These are phyloP conservation scores for Pyrgilauda ruficollis DNA, from an alignment of 2,113 vertebrate species.

Conservation along the genomic window DNA sequence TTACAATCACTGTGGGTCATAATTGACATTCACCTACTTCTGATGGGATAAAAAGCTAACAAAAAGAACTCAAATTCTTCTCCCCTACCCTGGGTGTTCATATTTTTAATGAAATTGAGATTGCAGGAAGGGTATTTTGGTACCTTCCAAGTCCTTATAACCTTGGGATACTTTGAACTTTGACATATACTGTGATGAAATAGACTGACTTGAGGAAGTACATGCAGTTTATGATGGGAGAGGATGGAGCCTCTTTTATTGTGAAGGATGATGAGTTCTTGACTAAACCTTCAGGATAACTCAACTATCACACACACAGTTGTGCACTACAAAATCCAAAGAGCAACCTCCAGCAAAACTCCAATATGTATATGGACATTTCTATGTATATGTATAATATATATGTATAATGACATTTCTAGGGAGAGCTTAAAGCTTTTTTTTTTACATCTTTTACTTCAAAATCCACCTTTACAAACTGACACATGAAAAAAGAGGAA, in stretches of 20 bases:
- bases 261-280: neutral
- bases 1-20: neutral
- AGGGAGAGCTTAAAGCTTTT: neutral
- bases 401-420: neutral
- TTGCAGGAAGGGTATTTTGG: neutral
- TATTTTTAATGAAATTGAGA: neutral
- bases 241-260: neutral
- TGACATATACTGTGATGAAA: neutral
- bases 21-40: neutral
- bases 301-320: accelerated
- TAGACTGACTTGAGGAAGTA: neutral
- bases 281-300: neutral
- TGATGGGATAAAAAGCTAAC: neutral
- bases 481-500: neutral
- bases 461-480: neutral
- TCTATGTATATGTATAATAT: too few species aligned
- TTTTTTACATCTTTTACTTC: neutral
- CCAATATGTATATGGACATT: neutral
- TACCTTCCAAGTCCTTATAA: neutral
- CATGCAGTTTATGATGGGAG: neutral
- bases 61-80: neutral
- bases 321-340: neutral
- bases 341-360: neutral
- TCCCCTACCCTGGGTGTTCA: neutral
- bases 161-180: neutral